Percentiles rank a stretch among this genome's conserved stretches.
Evolutionary conservation across 2,113 vertebrate species (phyloP).

Genomic region (Actenoides lindsayi): DNA sequence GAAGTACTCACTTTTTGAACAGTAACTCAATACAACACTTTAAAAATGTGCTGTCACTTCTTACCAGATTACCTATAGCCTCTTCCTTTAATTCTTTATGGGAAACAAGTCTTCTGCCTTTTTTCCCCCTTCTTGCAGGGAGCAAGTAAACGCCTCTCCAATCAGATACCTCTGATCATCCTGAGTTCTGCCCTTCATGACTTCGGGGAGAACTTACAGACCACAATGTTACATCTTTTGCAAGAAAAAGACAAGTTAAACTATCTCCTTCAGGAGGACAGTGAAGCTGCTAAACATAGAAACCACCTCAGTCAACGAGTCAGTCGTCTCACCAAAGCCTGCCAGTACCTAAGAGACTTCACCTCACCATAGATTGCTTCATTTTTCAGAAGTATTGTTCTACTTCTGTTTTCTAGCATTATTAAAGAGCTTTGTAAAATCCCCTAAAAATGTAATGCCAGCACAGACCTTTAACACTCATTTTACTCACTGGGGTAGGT

Average conservation of each 20-base stretch:
- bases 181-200: constrained; percentile 80
- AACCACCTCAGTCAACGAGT: constrained; percentile 64
- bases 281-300: constrained; percentile 74
- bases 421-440: not conserved
- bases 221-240: constrained; percentile 80
- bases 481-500: not conserved
- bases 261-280: constrained; percentile 79
- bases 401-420: not conserved
- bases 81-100: not conserved
- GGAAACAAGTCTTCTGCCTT: not conserved
- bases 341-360: constrained; percentile 71
- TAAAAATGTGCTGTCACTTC: not conserved
- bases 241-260: constrained; percentile 69
- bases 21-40: not conserved
- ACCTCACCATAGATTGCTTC: not conserved
- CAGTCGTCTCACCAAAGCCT: constrained; percentile 77
- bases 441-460: not conserved
- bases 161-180: constrained; percentile 86
- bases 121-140: constrained; percentile 66
- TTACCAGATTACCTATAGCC: not conserved
- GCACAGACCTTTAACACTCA: not conserved
- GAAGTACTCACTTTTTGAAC: not conserved
- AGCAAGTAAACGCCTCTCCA: constrained; percentile 77
- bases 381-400: not conserved
- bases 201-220: constrained; percentile 72